Percentiles rank a stretch among this genome's conserved stretches.
phyloP scores from a whole-genome alignment of 2,113 vertebrate species.

The Cyanoramphus novaezelandiae region DNA sequence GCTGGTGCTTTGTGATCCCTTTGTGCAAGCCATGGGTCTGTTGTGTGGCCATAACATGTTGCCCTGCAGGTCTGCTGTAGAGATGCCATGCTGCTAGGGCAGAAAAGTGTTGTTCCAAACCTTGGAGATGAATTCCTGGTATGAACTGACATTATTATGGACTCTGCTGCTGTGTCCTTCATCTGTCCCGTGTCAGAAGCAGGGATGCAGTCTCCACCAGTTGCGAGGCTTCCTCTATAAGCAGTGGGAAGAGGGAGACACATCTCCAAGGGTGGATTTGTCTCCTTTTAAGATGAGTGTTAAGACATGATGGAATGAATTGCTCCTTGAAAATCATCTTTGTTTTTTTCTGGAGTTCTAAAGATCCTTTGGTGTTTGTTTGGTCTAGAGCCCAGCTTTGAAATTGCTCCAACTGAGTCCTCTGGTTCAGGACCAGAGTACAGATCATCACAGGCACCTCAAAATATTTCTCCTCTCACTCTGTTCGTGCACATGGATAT shows the following conservation, averaged over 20 bases:
- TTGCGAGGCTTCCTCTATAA: neutral
- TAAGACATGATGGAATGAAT: neutral
- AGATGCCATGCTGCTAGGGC: neutral
- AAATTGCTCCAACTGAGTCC: neutral
- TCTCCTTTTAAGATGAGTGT: neutral
- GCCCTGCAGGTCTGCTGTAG: accelerated
- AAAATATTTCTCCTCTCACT: neutral
- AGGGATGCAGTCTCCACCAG: neutral
- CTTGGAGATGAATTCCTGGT: neutral
- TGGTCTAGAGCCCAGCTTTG: neutral
- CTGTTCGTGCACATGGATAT: neutral
- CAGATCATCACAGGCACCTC: neutral
- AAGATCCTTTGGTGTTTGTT: neutral
- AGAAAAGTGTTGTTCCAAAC: accelerated
- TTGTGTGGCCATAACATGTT: neutral
- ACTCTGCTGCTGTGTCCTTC: neutral
- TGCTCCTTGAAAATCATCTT: neutral
- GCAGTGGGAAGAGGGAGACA: neutral
- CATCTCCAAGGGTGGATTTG: accelerated
- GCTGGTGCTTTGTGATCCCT: neutral
- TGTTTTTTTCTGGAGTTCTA: neutral
- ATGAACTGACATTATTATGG: neutral
- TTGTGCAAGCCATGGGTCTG: neutral
- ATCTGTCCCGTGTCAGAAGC: neutral
- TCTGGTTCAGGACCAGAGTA: neutral